A percentile compares a stretch with the other conserved stretches of the same genome.
Evolutionary conservation across 2,797 vertebrate species (phyloP).

Genomic region (Neosalanx taihuensis): DNA sequence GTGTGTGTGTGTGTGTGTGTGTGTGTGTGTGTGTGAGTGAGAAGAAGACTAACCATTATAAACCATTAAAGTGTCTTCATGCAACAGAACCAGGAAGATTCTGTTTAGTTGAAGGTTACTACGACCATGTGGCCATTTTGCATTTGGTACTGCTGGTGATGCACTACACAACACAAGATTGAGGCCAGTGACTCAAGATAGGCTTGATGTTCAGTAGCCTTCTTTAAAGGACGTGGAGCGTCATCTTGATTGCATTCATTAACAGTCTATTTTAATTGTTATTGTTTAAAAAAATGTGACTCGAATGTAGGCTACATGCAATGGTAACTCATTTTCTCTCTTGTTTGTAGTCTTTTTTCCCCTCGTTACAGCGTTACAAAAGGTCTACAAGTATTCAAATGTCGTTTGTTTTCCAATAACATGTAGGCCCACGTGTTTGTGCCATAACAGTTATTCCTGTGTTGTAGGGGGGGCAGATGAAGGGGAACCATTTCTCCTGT

Average conservation of each 20-base stretch:
- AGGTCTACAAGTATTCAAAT: background rate
- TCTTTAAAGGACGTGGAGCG: background rate
- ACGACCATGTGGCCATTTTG: slow-evolving; percentile 75
- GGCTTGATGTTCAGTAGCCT: background rate
- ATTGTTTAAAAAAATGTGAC: too few relatives aligned
- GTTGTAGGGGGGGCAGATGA: background rate
- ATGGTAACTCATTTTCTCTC: background rate
- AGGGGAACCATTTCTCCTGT: background rate
- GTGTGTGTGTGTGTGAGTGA: too few relatives aligned
- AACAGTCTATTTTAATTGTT: background rate
- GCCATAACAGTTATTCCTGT: background rate
- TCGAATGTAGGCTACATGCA: background rate
- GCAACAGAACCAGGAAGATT: slow-evolving; percentile 40
- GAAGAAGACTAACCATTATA: background rate
- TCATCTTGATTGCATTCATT: too few relatives aligned
- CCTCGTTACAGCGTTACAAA: background rate
- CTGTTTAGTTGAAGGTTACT: slow-evolving; percentile 63
- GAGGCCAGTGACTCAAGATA: background rate
- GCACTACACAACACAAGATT: slow-evolving; percentile 15
- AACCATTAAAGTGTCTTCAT: background rate
- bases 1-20: too few relatives aligned
- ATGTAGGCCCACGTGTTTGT: too few relatives aligned
- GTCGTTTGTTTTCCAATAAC: too few relatives aligned
- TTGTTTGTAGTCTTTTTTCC: background rate
- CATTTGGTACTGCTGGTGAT: slow-evolving; percentile 56